Percentiles rank a stretch among this genome's conserved stretches.
These are phyloP conservation scores for Pionites leucogaster DNA, from an alignment of 2,113 vertebrate species.

Conservation along the genomic window DNA sequence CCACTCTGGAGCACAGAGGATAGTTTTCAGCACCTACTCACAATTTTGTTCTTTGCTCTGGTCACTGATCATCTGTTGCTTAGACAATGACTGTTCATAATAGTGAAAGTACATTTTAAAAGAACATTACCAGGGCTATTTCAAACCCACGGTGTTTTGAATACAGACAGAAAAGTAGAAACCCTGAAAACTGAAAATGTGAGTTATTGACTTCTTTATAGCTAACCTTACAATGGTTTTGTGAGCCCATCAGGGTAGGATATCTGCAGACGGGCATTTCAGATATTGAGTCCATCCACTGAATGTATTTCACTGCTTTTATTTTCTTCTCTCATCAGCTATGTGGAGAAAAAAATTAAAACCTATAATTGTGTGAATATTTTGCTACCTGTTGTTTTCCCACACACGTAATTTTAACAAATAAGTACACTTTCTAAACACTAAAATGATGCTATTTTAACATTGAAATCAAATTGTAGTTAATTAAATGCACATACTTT, in stretches of 20 bases:
- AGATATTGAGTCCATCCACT: not conserved
- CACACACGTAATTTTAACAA: not conserved
- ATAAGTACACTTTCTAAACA: not conserved
- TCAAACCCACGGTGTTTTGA: not conserved
- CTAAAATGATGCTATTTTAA: not conserved
- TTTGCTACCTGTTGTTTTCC: not conserved
- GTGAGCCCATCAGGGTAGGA: not conserved
- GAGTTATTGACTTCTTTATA: not conserved
- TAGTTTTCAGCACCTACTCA: not conserved
- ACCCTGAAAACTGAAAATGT: not conserved
- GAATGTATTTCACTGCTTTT: not conserved
- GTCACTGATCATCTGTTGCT: not conserved
- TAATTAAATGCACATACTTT: not conserved
- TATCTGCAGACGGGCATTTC: not conserved
- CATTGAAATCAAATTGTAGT: not conserved
- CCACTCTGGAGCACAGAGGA: not conserved
- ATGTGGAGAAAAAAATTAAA: not conserved
- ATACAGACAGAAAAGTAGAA: not conserved
- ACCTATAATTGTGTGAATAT: not conserved
- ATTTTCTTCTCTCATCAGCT: not conserved
- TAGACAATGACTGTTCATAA: not conserved
- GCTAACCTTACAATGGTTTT: not conserved
- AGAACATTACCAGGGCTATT: not conserved
- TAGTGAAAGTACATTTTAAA: not conserved
- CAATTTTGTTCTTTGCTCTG: not conserved